These are phyloP conservation scores for Micrasema minimum DNA, from an alignment of 1,140 invertebrate species.

Conservation along the genomic window DNA sequence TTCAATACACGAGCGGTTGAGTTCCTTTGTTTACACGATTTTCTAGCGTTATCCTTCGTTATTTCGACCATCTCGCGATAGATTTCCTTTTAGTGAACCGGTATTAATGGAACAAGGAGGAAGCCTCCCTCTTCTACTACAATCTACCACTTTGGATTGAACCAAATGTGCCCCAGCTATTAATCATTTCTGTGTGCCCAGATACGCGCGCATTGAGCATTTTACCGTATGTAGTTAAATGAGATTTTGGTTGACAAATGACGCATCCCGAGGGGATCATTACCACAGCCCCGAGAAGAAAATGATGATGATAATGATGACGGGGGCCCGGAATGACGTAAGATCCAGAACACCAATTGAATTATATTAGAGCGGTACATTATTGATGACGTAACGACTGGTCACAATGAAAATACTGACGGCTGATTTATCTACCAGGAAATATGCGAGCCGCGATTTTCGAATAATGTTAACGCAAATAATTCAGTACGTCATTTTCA, in stretches of 20 bases:
- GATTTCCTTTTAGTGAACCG: too few relatives aligned
- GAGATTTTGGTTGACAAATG: constrained; percentile 15
- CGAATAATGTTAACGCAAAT: too few relatives aligned
- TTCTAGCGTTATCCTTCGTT: too few relatives aligned
- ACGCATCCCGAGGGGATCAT: neutral
- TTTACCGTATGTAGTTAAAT: constrained; percentile 1
- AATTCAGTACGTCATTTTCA: too few relatives aligned
- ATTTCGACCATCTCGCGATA: too few relatives aligned
- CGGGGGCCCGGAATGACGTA: neutral
- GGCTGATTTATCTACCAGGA: neutral
- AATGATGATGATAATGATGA: constrained; percentile 5
- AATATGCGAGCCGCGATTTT: too few relatives aligned
- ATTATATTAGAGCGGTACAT: neutral
- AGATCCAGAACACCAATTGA: neutral
- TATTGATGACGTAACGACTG: neutral
- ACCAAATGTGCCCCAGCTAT: neutral
- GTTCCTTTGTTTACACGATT: too few relatives aligned
- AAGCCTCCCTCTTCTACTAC: too few relatives aligned
- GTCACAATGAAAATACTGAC: neutral
- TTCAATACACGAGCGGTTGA: too few relatives aligned
- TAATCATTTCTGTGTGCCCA: neutral
- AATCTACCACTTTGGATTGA: neutral
- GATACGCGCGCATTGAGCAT: constrained; percentile 1
- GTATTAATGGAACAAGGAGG: too few relatives aligned
- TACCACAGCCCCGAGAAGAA: neutral